These are phyloP conservation scores for Zelostemma sp. DNA, from an alignment of 1,140 invertebrate genomes.

Conservation along the genomic window DNA sequence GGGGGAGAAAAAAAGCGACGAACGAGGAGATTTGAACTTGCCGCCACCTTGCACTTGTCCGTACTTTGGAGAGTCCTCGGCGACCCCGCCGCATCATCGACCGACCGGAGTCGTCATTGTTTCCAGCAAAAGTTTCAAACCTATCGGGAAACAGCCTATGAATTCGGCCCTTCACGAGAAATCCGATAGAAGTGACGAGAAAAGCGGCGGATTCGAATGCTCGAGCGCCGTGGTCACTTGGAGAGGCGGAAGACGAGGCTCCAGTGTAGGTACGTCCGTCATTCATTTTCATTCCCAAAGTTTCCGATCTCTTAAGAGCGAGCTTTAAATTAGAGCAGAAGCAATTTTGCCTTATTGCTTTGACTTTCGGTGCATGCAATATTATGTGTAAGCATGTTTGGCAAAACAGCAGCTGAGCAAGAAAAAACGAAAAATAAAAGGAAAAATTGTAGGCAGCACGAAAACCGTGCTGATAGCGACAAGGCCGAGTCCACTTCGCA, in stretches of 20 bases:
- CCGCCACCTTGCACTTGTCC: constrained; percentile 83
- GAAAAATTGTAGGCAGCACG: constrained; percentile 58
- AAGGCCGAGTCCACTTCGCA: constrained; percentile 67
- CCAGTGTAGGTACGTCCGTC: constrained; percentile 52
- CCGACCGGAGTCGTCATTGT: constrained; percentile 72
- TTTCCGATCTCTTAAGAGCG: too few species aligned
- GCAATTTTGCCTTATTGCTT: too few species aligned
- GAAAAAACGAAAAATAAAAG: too few species aligned
- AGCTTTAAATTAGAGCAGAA: too few species aligned
- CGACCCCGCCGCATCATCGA: constrained; percentile 63
- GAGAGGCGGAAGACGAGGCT: constrained; percentile 57
- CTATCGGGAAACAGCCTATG: constrained; percentile 39
- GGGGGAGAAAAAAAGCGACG: background rate
- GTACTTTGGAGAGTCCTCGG: constrained; percentile 78
- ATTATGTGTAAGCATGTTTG: too few species aligned
- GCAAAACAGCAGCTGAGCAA: too few species aligned
- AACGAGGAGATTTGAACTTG: constrained; percentile 65
- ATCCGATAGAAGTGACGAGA: constrained; percentile 9
- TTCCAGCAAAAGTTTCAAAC: constrained; percentile 61
- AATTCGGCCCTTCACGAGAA: constrained; percentile 16
- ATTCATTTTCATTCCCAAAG: background rate
- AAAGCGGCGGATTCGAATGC: constrained; percentile 38
- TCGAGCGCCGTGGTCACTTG: constrained; percentile 56
- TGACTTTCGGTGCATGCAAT: too few species aligned
- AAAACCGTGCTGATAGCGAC: constrained; percentile 62